Evolutionary conservation across 2,113 vertebrate species (phyloP).

Genomic region (Chaetodon auriga): DNA sequence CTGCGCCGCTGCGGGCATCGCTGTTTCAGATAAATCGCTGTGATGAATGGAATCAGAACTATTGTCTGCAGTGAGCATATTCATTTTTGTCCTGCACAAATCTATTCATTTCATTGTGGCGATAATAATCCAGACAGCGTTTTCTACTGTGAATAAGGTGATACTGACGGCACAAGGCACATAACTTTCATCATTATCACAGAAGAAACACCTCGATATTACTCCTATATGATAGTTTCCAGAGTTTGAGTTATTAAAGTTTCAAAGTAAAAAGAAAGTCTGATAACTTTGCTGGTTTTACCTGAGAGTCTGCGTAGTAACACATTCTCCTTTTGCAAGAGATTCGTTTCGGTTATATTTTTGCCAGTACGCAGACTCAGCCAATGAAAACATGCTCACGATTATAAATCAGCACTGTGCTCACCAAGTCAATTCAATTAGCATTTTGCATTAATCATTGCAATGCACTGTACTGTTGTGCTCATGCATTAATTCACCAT

Average conservation of each 20-base stretch:
- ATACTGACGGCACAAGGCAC: constrained; percentile 2
- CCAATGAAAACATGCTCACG: constrained; percentile 1
- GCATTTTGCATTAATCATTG: constrained; percentile 13
- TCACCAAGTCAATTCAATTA: neutral
- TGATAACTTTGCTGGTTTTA: neutral
- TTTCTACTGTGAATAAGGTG: neutral
- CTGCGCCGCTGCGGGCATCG: constrained; percentile 16
- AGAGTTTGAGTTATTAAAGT: neutral
- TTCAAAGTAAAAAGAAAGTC: neutral
- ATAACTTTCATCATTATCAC: constrained; percentile 29
- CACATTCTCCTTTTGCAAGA: neutral
- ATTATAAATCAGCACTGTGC: constrained; percentile 4
- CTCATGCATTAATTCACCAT: constrained; percentile 13
- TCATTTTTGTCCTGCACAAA: neutral
- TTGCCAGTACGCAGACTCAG: neutral
- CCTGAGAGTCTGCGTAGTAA: neutral
- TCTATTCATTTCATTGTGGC: constrained; percentile 31
- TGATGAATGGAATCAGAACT: constrained; percentile 39
- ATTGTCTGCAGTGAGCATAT: constrained; percentile 34
- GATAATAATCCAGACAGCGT: constrained; percentile 34
- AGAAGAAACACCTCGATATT: neutral
- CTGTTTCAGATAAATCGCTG: constrained; percentile 36
- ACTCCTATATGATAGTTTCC: constrained; percentile 2
- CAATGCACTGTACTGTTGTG: constrained; percentile 1
- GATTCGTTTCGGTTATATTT: constrained; percentile 11